Percentiles rank a stretch among this genome's conserved stretches.
Conservation (phyloP, 2,113 vertebrate species). For the Erythrocercus mccallii region DNA sequence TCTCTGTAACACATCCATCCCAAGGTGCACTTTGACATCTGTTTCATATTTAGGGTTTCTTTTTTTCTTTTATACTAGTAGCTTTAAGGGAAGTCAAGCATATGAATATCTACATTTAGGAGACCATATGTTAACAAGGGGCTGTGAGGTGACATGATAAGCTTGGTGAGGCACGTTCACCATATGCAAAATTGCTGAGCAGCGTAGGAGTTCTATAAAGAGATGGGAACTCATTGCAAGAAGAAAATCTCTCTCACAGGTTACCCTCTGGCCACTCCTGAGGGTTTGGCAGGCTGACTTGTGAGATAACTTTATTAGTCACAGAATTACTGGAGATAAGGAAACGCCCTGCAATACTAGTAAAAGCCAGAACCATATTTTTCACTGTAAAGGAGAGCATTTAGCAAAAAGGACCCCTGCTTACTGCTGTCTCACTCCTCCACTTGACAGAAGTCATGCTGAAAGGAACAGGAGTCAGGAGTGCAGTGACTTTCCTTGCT, state of each 20-base stretch:
- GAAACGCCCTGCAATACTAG: not conserved
- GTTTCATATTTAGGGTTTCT: slow-evolving; percentile 37
- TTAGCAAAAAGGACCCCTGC: not conserved
- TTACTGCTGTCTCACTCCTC: not conserved
- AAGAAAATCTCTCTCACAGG: not conserved
- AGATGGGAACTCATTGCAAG: not conserved
- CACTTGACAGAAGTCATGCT: not conserved
- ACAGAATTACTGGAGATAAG: not conserved
- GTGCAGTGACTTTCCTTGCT: not conserved
- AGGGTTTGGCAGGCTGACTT: not conserved
- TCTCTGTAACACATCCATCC: slow-evolving; percentile 56
- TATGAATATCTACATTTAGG: slow-evolving; percentile 63
- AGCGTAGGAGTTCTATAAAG: not conserved
- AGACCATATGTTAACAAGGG: slow-evolving; percentile 59
- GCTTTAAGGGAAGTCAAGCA: slow-evolving; percentile 57
- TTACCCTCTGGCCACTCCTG: not conserved
- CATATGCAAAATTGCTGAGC: not conserved
- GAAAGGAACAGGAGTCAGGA: not conserved
- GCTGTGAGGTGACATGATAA: slow-evolving; percentile 27
- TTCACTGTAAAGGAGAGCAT: not conserved
- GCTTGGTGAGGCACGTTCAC: not conserved
- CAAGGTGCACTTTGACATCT: slow-evolving; percentile 51
- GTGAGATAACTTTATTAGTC: not conserved
- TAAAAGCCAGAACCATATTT: not conserved
- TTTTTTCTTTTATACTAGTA: slow-evolving; percentile 37